A percentile compares a stretch with the other conserved stretches of the same genome.
Conservation (phyloP, 2,113 vertebrate species). For the Tragelaphus imberbis region DNA sequence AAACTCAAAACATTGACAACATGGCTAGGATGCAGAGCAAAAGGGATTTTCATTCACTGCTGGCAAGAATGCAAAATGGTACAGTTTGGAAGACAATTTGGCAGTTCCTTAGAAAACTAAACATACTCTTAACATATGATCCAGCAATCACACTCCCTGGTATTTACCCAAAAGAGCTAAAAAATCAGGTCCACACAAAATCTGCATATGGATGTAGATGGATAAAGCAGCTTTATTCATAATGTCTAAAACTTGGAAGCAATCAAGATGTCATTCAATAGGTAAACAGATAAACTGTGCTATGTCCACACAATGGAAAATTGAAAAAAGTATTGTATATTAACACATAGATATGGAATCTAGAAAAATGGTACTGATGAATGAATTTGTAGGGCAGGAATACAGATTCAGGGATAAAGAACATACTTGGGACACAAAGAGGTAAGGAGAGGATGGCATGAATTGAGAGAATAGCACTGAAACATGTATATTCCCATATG, state of each 20-base stretch:
- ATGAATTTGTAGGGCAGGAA: not conserved
- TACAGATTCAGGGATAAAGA: not conserved
- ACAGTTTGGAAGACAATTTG: not conserved
- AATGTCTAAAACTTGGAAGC: not conserved
- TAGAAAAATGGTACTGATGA: not conserved
- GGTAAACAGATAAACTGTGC: rapidly evolving
- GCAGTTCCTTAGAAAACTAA: not conserved
- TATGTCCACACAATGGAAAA: not conserved
- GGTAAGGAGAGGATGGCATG: not conserved
- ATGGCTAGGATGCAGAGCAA: not conserved
- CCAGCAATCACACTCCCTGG: not conserved
- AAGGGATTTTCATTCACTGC: not conserved
- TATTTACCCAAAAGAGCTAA: not conserved
- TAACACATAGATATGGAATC: not conserved
- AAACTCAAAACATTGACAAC: not conserved
- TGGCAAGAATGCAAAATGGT: not conserved
- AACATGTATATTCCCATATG: not conserved
- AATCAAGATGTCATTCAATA: not conserved
- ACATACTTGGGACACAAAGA: not conserved
- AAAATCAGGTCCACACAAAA: not conserved
- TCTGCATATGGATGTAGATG: not conserved
- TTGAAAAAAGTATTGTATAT: not conserved
- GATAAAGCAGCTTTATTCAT: not conserved
- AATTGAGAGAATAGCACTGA: not conserved
- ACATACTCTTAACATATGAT: not conserved